These are phyloP conservation scores for Rhyacichthys aspro DNA, from an alignment of 2,797 vertebrate genomes.

Conservation along the genomic window DNA sequence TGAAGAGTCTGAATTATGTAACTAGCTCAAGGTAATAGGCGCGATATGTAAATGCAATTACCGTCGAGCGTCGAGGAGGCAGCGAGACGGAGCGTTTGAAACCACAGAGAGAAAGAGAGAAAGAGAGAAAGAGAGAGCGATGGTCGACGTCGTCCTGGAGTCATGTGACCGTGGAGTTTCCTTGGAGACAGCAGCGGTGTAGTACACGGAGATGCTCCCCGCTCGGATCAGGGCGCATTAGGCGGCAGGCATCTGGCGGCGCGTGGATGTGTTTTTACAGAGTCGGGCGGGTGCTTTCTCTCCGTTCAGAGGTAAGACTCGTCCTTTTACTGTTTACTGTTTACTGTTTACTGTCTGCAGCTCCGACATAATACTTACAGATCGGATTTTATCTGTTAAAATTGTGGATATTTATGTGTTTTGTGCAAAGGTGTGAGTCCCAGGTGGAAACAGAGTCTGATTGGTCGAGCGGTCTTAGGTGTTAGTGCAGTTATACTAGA, in stretches of 20 bases:
- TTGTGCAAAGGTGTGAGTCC: too few species aligned
- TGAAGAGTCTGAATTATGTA: constrained; percentile 57
- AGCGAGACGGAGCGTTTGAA: constrained; percentile 27
- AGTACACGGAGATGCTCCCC: constrained; percentile 82
- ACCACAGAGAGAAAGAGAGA: background rate
- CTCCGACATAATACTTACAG: background rate
- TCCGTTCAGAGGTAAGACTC: constrained; percentile 72
- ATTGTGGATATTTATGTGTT: too few species aligned
- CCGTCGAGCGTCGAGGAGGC: constrained; percentile 37
- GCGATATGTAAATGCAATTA: constrained; percentile 44
- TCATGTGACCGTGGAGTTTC: constrained; percentile 85
- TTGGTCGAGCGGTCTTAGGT: too few species aligned
- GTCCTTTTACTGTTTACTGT: constrained; percentile 18
- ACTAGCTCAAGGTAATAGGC: constrained; percentile 30
- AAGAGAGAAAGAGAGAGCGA: constrained; percentile 42
- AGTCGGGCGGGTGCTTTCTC: constrained; percentile 68
- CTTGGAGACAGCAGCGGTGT: constrained; percentile 86
- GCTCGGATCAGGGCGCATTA: constrained; percentile 76
- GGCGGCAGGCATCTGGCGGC: constrained; percentile 72
- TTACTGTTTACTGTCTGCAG: constrained; percentile 29
- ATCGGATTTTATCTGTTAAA: too few species aligned
- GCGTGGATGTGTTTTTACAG: constrained; percentile 72
- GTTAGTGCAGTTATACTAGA: too few species aligned
- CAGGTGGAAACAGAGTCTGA: too few species aligned
- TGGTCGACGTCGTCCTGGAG: constrained; percentile 66